phyloP scores from a whole-genome alignment of 2,113 vertebrate species.

The Dasypus novemcinctus region DNA sequence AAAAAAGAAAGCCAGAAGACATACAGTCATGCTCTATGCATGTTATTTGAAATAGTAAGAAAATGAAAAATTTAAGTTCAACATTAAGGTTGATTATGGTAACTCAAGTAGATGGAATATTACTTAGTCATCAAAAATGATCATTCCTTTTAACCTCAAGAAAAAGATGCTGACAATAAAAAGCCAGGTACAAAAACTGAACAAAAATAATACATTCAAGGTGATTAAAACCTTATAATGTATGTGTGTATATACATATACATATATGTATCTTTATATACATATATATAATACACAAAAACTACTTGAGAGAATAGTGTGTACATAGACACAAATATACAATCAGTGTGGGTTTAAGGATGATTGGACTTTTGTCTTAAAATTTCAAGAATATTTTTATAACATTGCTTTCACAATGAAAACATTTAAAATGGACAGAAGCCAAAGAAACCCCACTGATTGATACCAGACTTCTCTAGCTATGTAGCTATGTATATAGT shows the following conservation, averaged over 20 bases:
- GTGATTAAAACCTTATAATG: not conserved
- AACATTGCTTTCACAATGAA: slow-evolving; percentile 17
- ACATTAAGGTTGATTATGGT: not conserved
- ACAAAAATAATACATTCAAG: not conserved
- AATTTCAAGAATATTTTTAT: slow-evolving; percentile 42
- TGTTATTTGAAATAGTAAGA: not conserved
- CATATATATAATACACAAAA: not conserved
- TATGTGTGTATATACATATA: not conserved
- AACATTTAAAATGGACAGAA: slow-evolving; percentile 53
- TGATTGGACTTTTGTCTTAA: slow-evolving; percentile 7
- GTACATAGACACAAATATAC: not conserved
- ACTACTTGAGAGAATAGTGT: not conserved
- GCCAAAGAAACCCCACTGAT: slow-evolving; percentile 17
- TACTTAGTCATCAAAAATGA: not conserved
- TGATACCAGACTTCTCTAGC: not conserved
- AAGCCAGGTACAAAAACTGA: not conserved
- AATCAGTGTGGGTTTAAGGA: not conserved
- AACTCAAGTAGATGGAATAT: not conserved
- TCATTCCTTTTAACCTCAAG: not conserved
- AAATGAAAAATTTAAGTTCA: not conserved
- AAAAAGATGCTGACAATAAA: not conserved
- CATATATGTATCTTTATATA: not conserved
- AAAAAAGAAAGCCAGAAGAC: not conserved
- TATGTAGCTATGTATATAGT: not conserved
- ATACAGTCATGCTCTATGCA: not conserved